Percentiles rank a stretch among this genome's conserved stretches.
Evolutionary conservation across 1,140 invertebrate genomes (phyloP).

Genomic region (Drosophila ironensis): DNA sequence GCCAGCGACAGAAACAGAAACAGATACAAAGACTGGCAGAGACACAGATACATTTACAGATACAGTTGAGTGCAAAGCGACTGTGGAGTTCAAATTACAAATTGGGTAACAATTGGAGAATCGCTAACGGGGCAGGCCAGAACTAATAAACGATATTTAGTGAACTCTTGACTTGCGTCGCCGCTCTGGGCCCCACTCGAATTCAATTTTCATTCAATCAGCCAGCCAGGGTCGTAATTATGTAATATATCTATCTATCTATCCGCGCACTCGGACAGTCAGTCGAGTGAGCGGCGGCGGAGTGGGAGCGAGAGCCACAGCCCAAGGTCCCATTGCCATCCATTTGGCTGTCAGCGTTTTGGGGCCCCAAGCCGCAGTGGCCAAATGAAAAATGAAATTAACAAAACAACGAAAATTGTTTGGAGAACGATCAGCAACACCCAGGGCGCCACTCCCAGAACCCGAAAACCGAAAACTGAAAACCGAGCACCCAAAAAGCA

Average conservation of each 20-base stretch:
- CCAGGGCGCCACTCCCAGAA: slow-evolving; percentile 63
- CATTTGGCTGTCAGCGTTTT: slow-evolving; percentile 69
- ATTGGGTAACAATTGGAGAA: slow-evolving; percentile 38
- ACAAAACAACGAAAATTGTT: slow-evolving; percentile 35
- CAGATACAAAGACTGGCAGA: not conserved
- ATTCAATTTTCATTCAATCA: slow-evolving; percentile 44
- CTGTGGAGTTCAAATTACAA: slow-evolving; percentile 48
- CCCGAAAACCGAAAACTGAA: not conserved
- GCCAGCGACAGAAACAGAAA: slow-evolving; percentile 11
- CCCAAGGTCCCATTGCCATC: slow-evolving; percentile 66
- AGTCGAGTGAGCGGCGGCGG: slow-evolving; percentile 39
- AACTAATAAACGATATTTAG: slow-evolving; percentile 40
- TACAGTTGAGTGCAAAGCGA: slow-evolving; percentile 24
- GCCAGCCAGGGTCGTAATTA: slow-evolving; percentile 64
- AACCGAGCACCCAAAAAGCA: not conserved
- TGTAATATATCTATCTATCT: slow-evolving; percentile 52
- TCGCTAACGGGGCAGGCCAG: not conserved
- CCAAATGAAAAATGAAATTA: slow-evolving; percentile 38
- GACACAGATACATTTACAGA: no score
- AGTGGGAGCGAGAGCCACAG: slow-evolving; percentile 26
- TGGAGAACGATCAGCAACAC: slow-evolving; percentile 48
- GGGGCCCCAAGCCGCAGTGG: slow-evolving; percentile 30
- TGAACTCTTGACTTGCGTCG: slow-evolving; percentile 35
- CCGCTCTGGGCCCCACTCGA: slow-evolving; percentile 7
- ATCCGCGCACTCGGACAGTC: not conserved